These are phyloP conservation scores for Pyxicephalus adspersus DNA, from an alignment of 2,113 vertebrate genomes.

Conservation along the genomic window DNA sequence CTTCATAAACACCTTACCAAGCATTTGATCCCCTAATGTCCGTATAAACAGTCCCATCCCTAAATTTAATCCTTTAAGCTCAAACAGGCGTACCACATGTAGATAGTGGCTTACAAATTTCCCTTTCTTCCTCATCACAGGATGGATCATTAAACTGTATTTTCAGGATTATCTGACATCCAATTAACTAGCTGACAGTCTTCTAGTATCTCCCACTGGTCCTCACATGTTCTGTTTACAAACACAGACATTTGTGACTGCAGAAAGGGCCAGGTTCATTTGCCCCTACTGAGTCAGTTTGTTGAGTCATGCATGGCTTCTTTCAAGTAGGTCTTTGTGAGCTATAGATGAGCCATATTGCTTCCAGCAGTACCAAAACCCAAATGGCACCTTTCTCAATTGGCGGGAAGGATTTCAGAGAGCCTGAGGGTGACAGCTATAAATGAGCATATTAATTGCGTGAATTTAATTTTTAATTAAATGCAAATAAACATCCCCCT, in stretches of 20 bases:
- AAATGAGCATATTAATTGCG: neutral
- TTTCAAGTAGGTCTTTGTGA: slow-evolving; percentile 71
- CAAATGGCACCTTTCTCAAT: slow-evolving; percentile 56
- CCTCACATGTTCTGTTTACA: slow-evolving; percentile 79
- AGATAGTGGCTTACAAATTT: slow-evolving; percentile 66
- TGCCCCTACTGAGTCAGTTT: slow-evolving; percentile 74
- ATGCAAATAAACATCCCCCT: neutral
- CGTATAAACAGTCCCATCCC: slow-evolving; percentile 59
- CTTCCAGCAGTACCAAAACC: slow-evolving; percentile 67
- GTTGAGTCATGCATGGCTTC: slow-evolving; percentile 67
- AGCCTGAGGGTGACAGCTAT: neutral
- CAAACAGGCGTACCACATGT: slow-evolving; percentile 61
- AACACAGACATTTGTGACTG: slow-evolving; percentile 75
- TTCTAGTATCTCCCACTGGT: slow-evolving; percentile 67
- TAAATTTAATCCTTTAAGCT: slow-evolving; percentile 67
- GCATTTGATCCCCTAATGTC: neutral
- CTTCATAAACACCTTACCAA: slow-evolving; percentile 29
- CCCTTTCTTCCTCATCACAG: slow-evolving; percentile 47
- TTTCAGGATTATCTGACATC: slow-evolving; percentile 73
- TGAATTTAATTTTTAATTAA: neutral
- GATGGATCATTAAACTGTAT: slow-evolving; percentile 73
- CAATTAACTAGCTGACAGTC: slow-evolving; percentile 78
- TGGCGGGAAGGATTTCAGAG: slow-evolving; percentile 58
- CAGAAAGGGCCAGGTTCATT: slow-evolving; percentile 65
- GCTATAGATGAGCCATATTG: slow-evolving; percentile 65